These are phyloP conservation scores for Drosophila baimaii DNA, from an alignment of 1,140 invertebrate species.

Conservation along the genomic window DNA sequence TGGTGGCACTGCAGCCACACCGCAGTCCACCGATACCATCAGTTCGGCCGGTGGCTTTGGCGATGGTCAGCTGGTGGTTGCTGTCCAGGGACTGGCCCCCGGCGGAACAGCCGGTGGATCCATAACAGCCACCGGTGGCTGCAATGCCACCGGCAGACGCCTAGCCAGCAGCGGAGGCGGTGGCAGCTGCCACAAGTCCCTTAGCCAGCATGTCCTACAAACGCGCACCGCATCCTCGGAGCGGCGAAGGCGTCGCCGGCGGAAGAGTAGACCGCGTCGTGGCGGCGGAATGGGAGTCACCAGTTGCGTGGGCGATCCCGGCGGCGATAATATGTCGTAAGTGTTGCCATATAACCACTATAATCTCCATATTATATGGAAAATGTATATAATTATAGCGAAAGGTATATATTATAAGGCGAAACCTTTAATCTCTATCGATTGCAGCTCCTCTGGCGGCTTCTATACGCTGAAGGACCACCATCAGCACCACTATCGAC, in stretches of 20 bases:
- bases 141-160: constrained; percentile 78
- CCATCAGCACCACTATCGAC: constrained; percentile 72
- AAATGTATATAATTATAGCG: too few relatives aligned
- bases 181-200: constrained; percentile 66
- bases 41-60: constrained; percentile 79
- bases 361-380: background rate
- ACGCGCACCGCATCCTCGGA: constrained; percentile 80
- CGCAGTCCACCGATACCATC: constrained; percentile 74
- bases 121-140: constrained; percentile 51
- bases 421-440: background rate
- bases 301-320: constrained; percentile 73
- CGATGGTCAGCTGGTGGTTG: constrained; percentile 71
- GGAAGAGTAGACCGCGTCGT: constrained; percentile 76
- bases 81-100: constrained; percentile 59
- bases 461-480: constrained; percentile 80
- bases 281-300: constrained; percentile 71
- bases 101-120: constrained; percentile 16
- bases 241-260: constrained; percentile 68
- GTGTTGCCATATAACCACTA: constrained; percentile 16
- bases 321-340: constrained; percentile 84
- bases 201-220: constrained; percentile 81
- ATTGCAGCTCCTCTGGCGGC: constrained; percentile 77
- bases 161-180: constrained; percentile 75
- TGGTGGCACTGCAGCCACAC: constrained; percentile 42
- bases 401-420: background rate